Conservation (phyloP, 2,113 vertebrate genomes). For the Gnathonemus longibarbis region DNA sequence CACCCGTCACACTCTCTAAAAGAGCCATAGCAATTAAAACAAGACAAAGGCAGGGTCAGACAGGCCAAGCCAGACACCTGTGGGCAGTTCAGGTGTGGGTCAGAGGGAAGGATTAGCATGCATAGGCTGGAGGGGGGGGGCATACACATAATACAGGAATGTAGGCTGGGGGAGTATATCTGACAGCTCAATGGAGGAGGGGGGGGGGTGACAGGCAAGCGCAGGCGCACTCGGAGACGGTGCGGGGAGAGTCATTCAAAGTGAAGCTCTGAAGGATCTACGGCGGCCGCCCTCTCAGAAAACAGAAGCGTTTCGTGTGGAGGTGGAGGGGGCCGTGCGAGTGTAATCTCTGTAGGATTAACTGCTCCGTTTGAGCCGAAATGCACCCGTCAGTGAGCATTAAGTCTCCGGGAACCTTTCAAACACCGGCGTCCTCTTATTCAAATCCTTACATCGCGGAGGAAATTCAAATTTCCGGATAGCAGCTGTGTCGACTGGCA, state of each 20-base stretch:
- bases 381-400: constrained; percentile 66
- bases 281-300: constrained; percentile 3
- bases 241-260: constrained; percentile 27
- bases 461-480: constrained; percentile 41
- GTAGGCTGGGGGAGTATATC: background rate
- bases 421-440: constrained; percentile 13
- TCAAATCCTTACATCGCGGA: constrained; percentile 19
- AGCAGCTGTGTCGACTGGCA: constrained; percentile 48
- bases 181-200: background rate
- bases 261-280: constrained; percentile 19
- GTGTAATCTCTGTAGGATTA: constrained; percentile 60
- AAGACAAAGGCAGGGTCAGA: background rate
- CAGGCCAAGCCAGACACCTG: background rate
- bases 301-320: constrained; percentile 16
- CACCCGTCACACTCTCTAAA: background rate
- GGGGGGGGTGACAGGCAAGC: background rate
- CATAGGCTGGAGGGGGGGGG: background rate
- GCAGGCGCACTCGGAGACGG: constrained; percentile 19
- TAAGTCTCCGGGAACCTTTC: constrained; percentile 46
- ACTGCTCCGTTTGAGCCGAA: constrained; percentile 57
- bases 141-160: background rate
- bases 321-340: constrained; percentile 42
- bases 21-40: background rate
- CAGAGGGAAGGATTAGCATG: constrained; percentile 12
- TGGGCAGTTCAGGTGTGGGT: background rate